phyloP scores from a whole-genome alignment of 2,113 vertebrate genomes.

The Microcebus jonahi region DNA sequence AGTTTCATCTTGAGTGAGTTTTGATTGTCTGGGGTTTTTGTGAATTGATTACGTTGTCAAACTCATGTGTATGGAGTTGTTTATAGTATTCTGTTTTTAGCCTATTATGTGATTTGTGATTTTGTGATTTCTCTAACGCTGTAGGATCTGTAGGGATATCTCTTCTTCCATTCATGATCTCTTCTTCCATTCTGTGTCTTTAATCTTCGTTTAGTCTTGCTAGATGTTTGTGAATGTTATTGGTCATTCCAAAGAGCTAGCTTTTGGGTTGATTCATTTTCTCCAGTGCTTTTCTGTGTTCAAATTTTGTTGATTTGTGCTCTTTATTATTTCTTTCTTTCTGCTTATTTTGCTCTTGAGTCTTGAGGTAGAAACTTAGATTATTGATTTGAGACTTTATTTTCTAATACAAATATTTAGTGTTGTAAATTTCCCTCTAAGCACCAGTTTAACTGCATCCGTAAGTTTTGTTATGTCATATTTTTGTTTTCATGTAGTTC shows the following conservation, averaged over 20 bases:
- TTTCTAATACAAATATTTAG: background rate
- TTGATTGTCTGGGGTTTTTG: background rate
- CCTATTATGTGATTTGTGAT: too few relatives aligned
- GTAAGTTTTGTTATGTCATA: background rate
- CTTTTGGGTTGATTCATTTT: background rate
- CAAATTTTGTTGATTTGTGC: background rate
- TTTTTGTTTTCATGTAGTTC: background rate
- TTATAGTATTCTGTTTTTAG: background rate
- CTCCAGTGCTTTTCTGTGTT: background rate
- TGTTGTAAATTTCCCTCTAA: background rate
- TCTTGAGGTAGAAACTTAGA: background rate
- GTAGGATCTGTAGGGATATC: background rate
- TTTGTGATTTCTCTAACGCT: too few relatives aligned
- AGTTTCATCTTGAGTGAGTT: background rate
- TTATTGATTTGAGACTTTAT: background rate
- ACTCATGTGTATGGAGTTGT: background rate
- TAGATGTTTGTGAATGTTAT: background rate
- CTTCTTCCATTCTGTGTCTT: background rate
- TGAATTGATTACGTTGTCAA: background rate
- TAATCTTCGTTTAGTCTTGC: background rate
- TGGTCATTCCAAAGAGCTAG: background rate
- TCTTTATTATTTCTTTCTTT: background rate
- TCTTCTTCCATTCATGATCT: background rate
- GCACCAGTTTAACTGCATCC: background rate
- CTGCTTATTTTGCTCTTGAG: background rate